Evolutionary conservation across 92 coral and sea anemone genomes (phyloP), one percentile per base, ranked within the genome.

Genomic region (Porites divaricata): DNA sequence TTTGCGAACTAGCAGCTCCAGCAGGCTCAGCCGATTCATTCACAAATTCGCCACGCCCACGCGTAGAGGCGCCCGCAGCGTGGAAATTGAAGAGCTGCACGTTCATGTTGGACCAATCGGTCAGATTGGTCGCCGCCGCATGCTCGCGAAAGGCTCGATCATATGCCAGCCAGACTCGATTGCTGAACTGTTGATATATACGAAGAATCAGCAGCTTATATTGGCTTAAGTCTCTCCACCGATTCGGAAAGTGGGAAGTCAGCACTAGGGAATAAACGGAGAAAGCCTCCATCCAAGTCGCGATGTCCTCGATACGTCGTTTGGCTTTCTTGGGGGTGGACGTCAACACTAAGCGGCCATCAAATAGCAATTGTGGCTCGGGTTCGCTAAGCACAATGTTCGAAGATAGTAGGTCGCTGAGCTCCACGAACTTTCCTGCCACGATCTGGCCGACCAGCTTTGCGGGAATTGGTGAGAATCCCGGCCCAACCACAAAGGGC

Each of bases 141-240:
- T 84, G 81, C 28, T 84, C 81, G 5, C 75, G 50, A 58, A 74
- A 84, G 23, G 75, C 88, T 14, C 76, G 76, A 49, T 84, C 68
- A 28, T 84, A 84, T 0, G 75, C 21, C n/a, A 80, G 50, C 85
- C 85, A 80, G 7, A 54, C 68, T 19, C 53, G 66, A 2, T 75
- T 75, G 16, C 48, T 22, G 35, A 79, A 79, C 63, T 79, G 84
- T 26, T 68, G 48, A 41, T 79, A 45, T 16, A 66, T 79, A 3
- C 84, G 23, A 1, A 66, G 56, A 15, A 79, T 79, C 28, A 79
- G 56, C 22, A 79, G 53, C 10, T 63, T 52, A n/a, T n/a, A 79
- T 24, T 17, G 72, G 23, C 16, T 3, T 19, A 79, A 48, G n/a
- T 80, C 76, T 9, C 25, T 49, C 85, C 75, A 80, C 14, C 86